phyloP scores from a whole-genome alignment of 2,888 invertebrate species.

The Oscheius sp. region DNA sequence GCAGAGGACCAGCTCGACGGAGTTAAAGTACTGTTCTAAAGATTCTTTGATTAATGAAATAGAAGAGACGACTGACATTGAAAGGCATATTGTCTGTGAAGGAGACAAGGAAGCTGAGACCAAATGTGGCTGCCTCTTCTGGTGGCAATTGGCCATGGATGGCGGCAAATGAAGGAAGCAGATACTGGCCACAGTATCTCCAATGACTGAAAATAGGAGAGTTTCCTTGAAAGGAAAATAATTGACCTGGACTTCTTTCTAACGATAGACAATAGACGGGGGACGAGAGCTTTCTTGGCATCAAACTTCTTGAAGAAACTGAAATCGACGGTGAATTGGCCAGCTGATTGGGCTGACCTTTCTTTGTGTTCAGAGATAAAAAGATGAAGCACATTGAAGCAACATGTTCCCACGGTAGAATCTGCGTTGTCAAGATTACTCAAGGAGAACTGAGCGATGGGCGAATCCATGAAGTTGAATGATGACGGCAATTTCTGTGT shows the following conservation, averaged over 20 bases:
- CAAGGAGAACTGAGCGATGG: constrained; percentile 23
- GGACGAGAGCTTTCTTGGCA: constrained; percentile 56
- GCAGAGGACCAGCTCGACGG: constrained; percentile 19
- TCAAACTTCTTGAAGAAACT: constrained; percentile 47
- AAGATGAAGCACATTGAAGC: constrained; percentile 25
- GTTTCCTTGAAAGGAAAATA: no score
- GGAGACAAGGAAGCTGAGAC: constrained; percentile 18
- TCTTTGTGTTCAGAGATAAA: constrained; percentile 11
- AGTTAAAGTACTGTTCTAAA: constrained; percentile 7
- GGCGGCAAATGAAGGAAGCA: constrained; percentile 40
- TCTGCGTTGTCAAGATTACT: constrained; percentile 31
- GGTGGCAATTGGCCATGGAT: constrained; percentile 33
- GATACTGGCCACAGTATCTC: constrained; percentile 37
- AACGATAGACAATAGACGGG: constrained; percentile 55
- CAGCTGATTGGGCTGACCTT: background rate
- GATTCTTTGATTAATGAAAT: no score
- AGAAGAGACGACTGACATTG: background rate
- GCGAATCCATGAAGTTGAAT: constrained; percentile 4
- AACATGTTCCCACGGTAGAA: constrained; percentile 18
- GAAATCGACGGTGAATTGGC: background rate
- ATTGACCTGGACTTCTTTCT: constrained; percentile 46
- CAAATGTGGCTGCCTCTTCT: constrained; percentile 10
- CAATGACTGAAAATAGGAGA: constrained; percentile 45
- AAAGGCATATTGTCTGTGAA: constrained; percentile 49
- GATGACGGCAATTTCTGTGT: constrained; percentile 20